Evolutionary conservation across 2,888 invertebrate genomes (phyloP).

Genomic region (Plebejus melissa): DNA sequence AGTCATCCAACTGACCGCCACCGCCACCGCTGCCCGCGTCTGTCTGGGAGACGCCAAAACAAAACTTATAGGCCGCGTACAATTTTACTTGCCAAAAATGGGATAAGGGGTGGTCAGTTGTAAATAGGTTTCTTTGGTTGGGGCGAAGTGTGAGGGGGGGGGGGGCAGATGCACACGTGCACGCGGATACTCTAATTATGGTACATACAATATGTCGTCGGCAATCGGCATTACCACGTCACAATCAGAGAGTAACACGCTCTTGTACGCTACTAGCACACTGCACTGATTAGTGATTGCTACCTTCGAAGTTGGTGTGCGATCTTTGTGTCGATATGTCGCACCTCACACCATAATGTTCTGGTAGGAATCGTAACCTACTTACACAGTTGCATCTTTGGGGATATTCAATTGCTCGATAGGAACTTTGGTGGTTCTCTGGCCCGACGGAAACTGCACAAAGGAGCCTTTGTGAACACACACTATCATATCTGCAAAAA

Average conservation of each 20-base stretch:
- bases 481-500: conserved; percentile 54
- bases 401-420: conserved; percentile 62
- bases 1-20: no score
- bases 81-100: background rate
- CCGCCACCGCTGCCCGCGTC: no score
- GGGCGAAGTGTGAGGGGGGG: no score
- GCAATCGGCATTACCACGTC: no score
- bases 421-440: conserved; percentile 44
- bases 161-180: no score
- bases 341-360: background rate
- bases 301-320: no score
- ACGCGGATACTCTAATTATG: no score
- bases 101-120: background rate
- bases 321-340: no score
- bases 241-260: no score
- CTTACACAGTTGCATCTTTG: conserved; percentile 53
- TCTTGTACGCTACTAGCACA: no score
- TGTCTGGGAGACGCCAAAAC: background rate
- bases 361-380: conserved; percentile 29
- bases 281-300: no score
- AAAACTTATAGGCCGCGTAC: background rate
- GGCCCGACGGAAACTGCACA: conserved; percentile 42
- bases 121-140: background rate
- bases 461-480: conserved; percentile 56
- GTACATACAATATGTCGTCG: no score